These are phyloP conservation scores for Diachasma alloeum DNA, from an alignment of 1,140 invertebrate genomes.

Conservation along the genomic window DNA sequence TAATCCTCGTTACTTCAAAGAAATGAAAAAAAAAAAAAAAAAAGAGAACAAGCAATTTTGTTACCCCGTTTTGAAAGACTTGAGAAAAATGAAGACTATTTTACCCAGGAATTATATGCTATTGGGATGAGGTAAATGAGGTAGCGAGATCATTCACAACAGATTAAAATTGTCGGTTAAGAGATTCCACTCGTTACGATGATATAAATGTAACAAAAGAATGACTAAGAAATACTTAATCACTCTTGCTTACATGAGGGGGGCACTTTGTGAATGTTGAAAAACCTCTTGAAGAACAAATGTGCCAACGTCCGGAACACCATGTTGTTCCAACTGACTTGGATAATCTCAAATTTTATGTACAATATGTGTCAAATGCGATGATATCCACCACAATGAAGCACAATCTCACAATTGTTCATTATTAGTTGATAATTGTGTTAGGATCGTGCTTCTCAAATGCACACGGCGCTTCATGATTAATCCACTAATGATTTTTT, in stretches of 20 bases:
- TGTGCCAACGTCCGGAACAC: not conserved
- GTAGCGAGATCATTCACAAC: conserved; percentile 14
- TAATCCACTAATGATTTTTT: conserved; percentile 49
- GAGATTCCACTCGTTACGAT: not conserved
- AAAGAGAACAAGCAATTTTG: not conserved
- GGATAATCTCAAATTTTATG: not conserved
- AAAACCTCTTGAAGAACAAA: not conserved
- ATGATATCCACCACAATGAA: not conserved
- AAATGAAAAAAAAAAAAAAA: conserved; percentile 37
- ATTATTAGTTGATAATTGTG: not conserved
- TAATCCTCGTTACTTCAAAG: conserved; percentile 65
- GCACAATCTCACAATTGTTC: not conserved
- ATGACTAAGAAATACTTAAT: not conserved
- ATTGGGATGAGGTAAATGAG: conserved; percentile 3
- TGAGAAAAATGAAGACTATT: not conserved
- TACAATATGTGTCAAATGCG: not conserved
- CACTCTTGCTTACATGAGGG: not conserved
- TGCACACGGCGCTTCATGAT: not conserved
- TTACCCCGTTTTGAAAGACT: conserved; percentile 20
- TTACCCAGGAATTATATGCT: not conserved
- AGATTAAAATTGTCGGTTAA: not conserved
- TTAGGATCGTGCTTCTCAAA: not conserved
- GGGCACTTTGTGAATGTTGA: no score
- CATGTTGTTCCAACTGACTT: not conserved
- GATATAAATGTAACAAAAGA: not conserved